phyloP scores from a whole-genome alignment of 2,113 vertebrate species.

The Phaethon lepturus region DNA sequence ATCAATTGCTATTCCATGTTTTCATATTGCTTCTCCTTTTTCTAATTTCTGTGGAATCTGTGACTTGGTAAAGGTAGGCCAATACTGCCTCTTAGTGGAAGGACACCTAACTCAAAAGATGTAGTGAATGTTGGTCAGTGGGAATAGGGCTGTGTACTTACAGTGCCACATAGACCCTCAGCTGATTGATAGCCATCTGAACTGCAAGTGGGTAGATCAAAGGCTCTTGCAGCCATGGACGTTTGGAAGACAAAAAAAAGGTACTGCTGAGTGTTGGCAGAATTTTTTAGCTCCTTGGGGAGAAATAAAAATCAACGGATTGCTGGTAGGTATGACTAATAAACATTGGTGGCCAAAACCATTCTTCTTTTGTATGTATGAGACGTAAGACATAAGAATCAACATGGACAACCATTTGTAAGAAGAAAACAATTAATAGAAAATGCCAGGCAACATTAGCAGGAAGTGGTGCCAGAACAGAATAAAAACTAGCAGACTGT shows the following conservation, averaged over 20 bases:
- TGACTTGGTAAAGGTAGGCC: not conserved
- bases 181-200: not conserved
- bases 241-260: not conserved
- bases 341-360: not conserved
- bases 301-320: not conserved
- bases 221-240: not conserved
- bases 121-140: not conserved
- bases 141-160: not conserved
- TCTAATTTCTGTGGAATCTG: not conserved
- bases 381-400: not conserved
- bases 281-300: not conserved
- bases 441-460: not conserved
- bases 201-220: not conserved
- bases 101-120: not conserved
- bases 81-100: slow-evolving; percentile 37
- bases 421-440: not conserved
- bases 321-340: not conserved
- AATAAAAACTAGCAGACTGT: not conserved
- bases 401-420: not conserved
- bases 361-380: not conserved
- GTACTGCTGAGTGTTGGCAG: not conserved
- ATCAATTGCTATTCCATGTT: not conserved
- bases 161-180: not conserved
- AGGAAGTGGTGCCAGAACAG: not conserved
- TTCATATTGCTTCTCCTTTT: not conserved